These are phyloP conservation scores for Sitophilus oryzae DNA, from an alignment of 1,140 invertebrate species.

Conservation along the genomic window DNA sequence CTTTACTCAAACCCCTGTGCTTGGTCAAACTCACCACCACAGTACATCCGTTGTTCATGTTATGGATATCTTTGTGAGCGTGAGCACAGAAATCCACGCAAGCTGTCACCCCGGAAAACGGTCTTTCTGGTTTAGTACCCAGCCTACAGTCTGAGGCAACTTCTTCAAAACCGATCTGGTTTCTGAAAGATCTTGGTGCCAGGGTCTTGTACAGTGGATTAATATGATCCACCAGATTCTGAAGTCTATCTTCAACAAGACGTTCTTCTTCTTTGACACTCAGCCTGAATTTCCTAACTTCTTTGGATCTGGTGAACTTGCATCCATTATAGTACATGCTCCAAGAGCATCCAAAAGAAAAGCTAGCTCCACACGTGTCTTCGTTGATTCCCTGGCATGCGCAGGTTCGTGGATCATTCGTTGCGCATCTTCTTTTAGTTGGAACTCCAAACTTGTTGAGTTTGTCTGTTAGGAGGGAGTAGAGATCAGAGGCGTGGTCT, in stretches of 20 bases:
- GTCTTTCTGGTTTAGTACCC: conserved; percentile 76
- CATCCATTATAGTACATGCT: conserved; percentile 98
- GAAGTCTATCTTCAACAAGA: conserved; percentile 76
- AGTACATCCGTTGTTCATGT: conserved; percentile 96
- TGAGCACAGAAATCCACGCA: conserved; percentile 96
- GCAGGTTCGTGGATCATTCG: conserved; percentile 87
- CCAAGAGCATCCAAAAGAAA: conserved; percentile 96
- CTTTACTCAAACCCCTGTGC: conserved; percentile 68
- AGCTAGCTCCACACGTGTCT: conserved; percentile 84
- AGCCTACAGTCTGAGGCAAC: conserved; percentile 84
- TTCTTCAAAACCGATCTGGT: conserved; percentile 85
- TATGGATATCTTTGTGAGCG: conserved; percentile 89
- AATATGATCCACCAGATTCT: conserved; percentile 77
- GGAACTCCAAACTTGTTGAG: conserved; percentile 77
- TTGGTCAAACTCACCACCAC: conserved; percentile 90
- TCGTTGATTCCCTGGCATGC: conserved; percentile 92
- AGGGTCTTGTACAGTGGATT: conserved; percentile 80
- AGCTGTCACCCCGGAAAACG: conserved; percentile 94
- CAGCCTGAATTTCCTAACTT: conserved; percentile 86
- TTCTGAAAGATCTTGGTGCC: conserved; percentile 84
- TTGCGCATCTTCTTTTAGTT: conserved; percentile 79
- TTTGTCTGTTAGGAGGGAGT: conserved; percentile 76
- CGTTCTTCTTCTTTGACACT: conserved; percentile 85
- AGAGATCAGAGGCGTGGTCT: conserved; percentile 78
- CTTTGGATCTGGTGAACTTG: conserved; percentile 91